A percentile compares a stretch with the other conserved stretches of the same genome.
These are phyloP conservation scores for Hipposideros larvatus DNA, from an alignment of 2,797 vertebrate genomes.

Conservation along the genomic window DNA sequence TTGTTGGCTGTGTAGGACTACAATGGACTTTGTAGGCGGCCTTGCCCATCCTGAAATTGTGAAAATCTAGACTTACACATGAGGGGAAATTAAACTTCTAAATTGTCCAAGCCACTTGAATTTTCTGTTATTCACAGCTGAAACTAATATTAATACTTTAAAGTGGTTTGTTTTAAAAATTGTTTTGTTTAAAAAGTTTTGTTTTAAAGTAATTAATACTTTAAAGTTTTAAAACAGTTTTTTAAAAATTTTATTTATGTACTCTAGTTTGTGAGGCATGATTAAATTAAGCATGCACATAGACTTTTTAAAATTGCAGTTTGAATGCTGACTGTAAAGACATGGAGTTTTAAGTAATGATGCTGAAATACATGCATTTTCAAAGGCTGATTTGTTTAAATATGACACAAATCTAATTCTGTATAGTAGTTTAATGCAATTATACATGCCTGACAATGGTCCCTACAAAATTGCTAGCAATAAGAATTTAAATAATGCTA, in stretches of 20 bases:
- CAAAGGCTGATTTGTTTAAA: conserved; percentile 23
- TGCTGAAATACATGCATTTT: not conserved
- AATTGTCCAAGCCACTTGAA: not conserved
- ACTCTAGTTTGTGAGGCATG: not conserved
- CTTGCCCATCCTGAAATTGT: not conserved
- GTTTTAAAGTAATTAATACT: not conserved
- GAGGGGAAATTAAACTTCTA: not conserved
- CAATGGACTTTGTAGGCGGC: not conserved
- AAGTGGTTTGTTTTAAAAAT: not conserved
- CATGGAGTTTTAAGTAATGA: not conserved
- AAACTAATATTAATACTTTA: not conserved
- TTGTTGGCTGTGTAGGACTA: not conserved
- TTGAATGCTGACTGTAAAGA: not conserved
- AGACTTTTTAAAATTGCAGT: not conserved
- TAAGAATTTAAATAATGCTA: conserved; percentile 25
- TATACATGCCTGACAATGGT: not conserved
- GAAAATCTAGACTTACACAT: not conserved
- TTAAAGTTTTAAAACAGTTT: not conserved
- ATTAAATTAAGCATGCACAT: not conserved
- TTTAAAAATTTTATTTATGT: not conserved
- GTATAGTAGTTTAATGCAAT: not conserved
- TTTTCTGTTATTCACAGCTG: not conserved
- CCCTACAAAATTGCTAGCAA: not conserved
- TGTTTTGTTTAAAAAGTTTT: not conserved
- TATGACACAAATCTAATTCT: conserved; percentile 34